A percentile compares a stretch with the other conserved stretches of the same genome.
Evolutionary conservation across 2,113 vertebrate genomes (phyloP).

Genomic region (Taurulus bubalis): DNA sequence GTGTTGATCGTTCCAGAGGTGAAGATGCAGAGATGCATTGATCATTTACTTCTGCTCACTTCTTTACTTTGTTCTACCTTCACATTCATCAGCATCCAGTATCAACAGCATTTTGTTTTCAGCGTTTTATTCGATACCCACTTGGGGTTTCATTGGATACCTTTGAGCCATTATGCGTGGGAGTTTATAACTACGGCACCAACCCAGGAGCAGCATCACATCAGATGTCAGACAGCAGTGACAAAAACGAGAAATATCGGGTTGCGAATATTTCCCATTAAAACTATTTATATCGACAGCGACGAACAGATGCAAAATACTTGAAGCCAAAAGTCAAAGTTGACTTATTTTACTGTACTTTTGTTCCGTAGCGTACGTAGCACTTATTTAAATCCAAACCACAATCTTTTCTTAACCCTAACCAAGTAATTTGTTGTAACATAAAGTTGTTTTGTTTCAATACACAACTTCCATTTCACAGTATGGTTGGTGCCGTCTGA

Average conservation of each 20-base stretch:
- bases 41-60: not conserved
- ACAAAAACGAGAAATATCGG: too few species aligned
- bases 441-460: not conserved
- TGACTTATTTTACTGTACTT: not conserved
- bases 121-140: not conserved
- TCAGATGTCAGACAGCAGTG: not conserved
- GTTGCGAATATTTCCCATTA: not conserved
- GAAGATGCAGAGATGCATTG: not conserved
- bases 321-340: not conserved
- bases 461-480: not conserved
- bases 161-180: not conserved
- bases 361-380: not conserved
- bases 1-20: conserved; percentile 6
- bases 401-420: not conserved
- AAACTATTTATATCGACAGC: too few species aligned
- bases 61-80: not conserved
- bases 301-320: not conserved
- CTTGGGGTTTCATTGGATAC: not conserved
- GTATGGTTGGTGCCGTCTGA: not conserved
- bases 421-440: not conserved
- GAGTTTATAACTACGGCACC: not conserved
- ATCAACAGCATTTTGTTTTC: not conserved
- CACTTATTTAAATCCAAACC: not conserved
- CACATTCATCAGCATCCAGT: not conserved
- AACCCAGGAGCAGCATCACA: not conserved